These are phyloP conservation scores for Idaea biselata DNA, from an alignment of 2,888 invertebrate species.

Conservation along the genomic window DNA sequence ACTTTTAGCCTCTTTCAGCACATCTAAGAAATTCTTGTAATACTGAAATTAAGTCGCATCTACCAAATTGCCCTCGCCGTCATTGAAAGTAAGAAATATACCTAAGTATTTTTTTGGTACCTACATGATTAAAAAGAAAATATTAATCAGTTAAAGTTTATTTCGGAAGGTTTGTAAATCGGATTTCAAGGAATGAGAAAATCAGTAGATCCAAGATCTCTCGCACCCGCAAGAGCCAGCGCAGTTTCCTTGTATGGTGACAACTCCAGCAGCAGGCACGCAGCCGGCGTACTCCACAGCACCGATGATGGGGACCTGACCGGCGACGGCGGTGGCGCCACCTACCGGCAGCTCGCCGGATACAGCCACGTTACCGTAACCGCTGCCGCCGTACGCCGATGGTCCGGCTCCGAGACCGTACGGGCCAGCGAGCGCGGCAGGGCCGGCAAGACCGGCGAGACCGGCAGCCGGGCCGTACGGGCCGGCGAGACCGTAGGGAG, in stretches of 20 bases:
- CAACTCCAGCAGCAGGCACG: conserved; percentile 37
- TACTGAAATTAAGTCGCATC: no score
- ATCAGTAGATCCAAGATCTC: conserved; percentile 28
- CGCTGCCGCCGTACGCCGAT: conserved; percentile 31
- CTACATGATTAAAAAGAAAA: no score
- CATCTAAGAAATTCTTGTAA: no score
- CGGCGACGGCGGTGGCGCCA: conserved; percentile 39
- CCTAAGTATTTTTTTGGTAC: no score
- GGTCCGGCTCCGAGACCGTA: conserved; percentile 12
- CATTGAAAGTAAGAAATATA: no score
- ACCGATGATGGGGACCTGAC: conserved; percentile 44
- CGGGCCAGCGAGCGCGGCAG: conserved; percentile 8
- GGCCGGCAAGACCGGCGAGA: conserved; percentile 7
- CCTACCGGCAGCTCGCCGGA: conserved; percentile 40
- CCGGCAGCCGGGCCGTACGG: not conserved
- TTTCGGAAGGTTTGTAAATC: no score
- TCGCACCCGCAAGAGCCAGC: conserved; percentile 20
- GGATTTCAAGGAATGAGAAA: not conserved
- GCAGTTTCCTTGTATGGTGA: conserved; percentile 23
- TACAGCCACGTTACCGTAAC: conserved; percentile 40
- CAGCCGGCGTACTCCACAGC: conserved; percentile 41
- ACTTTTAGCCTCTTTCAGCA: no score
- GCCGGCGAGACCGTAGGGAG: not conserved
- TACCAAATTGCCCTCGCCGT: no score
- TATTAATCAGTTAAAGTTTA: no score